Conservation (phyloP, 2,113 vertebrate species). For the Hirundichthys speculiger region DNA sequence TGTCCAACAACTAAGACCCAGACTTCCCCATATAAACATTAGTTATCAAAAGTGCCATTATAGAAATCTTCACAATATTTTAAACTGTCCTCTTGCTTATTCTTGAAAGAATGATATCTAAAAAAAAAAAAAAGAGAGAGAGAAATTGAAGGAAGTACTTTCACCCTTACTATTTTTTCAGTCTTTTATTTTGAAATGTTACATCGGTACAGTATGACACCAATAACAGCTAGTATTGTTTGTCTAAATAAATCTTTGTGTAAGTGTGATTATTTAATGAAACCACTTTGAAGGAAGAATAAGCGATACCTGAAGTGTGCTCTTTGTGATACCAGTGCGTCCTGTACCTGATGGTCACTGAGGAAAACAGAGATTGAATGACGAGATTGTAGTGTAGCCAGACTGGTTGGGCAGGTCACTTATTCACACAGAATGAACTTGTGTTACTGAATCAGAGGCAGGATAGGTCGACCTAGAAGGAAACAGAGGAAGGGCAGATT, state of each 20-base stretch:
- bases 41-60: not conserved
- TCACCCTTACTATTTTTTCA: not conserved
- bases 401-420: conserved; percentile 63
- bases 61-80: not conserved
- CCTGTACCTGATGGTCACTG: conserved; percentile 21
- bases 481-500: conserved; percentile 4
- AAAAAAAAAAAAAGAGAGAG: too few species aligned
- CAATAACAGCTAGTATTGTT: too few species aligned
- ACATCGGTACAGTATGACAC: not conserved
- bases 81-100: too few species aligned
- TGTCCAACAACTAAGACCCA: too few species aligned
- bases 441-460: not conserved
- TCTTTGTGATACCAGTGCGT: conserved; percentile 13
- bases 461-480: not conserved
- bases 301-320: conserved; percentile 3
- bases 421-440: not conserved
- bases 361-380: conserved; percentile 7
- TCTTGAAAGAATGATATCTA: too few species aligned
- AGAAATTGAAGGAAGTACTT: not conserved
- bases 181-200: conserved; percentile 19
- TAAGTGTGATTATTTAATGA: not conserved
- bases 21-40: too few species aligned
- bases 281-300: not conserved
- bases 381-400: conserved; percentile 30
- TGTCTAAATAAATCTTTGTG: not conserved